Percentiles rank a stretch among this genome's conserved stretches.
Evolutionary conservation across 2,113 vertebrate species (phyloP).

Genomic region (Panthera uncia): DNA sequence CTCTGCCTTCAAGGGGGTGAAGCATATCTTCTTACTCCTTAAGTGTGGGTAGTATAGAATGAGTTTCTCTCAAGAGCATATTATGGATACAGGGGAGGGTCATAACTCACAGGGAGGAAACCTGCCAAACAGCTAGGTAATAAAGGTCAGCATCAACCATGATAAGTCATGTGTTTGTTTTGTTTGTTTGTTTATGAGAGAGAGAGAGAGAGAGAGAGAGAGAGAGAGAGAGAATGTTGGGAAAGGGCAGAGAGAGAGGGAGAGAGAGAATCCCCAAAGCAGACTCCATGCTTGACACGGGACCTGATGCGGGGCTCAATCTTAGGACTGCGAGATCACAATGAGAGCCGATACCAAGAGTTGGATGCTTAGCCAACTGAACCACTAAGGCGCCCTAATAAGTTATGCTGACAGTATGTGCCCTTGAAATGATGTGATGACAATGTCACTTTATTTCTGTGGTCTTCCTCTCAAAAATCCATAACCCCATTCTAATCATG

Average conservation of each 20-base stretch:
- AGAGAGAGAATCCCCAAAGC: too few species aligned
- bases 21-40: background rate
- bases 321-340: too few species aligned
- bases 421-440: background rate
- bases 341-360: too few species aligned
- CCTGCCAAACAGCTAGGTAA: background rate
- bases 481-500: background rate
- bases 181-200: too few species aligned
- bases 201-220: too few species aligned
- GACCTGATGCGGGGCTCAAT: too few species aligned
- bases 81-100: fast-evolving
- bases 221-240: too few species aligned
- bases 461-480: background rate
- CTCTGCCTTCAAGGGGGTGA: background rate
- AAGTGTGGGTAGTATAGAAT: background rate
- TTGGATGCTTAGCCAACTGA: too few species aligned
- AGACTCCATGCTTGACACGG: too few species aligned
- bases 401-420: too few species aligned
- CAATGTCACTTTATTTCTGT: background rate
- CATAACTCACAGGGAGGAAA: background rate
- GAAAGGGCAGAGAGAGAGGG: too few species aligned
- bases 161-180: background rate
- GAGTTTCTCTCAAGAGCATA: background rate
- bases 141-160: background rate
- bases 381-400: too few species aligned